phyloP scores from a whole-genome alignment of 2,888 invertebrate genomes.

The Idaea biselata region DNA sequence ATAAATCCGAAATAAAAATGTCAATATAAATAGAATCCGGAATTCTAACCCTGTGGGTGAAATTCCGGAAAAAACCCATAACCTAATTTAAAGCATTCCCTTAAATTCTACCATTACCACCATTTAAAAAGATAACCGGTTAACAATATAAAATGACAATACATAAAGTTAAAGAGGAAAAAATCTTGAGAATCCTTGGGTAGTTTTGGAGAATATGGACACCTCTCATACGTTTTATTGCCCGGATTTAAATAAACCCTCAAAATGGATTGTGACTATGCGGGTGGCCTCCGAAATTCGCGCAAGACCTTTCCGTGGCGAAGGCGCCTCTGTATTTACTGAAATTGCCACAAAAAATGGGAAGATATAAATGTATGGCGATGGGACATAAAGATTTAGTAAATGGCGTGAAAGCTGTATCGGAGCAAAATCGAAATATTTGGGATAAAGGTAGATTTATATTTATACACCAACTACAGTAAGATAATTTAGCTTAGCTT shows the following conservation, averaged over 20 bases:
- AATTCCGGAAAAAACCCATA: too few relatives aligned
- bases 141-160: neutral
- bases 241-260: constrained; percentile 1
- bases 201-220: neutral
- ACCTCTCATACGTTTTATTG: neutral
- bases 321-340: neutral
- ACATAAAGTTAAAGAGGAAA: neutral
- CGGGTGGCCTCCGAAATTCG: neutral
- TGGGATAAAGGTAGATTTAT: neutral
- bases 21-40: too few relatives aligned
- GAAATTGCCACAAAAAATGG: neutral
- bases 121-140: neutral
- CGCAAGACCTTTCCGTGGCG: neutral
- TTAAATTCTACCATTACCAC: neutral
- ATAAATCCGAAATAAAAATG: too few relatives aligned
- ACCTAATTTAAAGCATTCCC: neutral
- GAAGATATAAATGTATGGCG: neutral
- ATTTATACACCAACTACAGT: too few relatives aligned
- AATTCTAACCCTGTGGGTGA: too few relatives aligned
- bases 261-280: neutral
- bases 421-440: neutral
- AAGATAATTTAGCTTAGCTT: too few relatives aligned
- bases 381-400: neutral
- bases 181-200: neutral
- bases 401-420: neutral